Evolutionary conservation across 1,140 invertebrate genomes (phyloP).

Genomic region (roundworm (Caenorhabditis elegans)): WBcel235 BX284605.5:10722501-10723000

Average conservation of each 20-base stretch:
- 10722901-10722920: background rate
- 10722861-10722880: background rate
- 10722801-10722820: slow-evolving; percentile 29
- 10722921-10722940: background rate
- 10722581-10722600: background rate
- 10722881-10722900: background rate
- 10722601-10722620: background rate
- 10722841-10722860: slow-evolving; percentile 27
- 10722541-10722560: background rate
- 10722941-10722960: background rate
- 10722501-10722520: slow-evolving; percentile 12
- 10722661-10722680: background rate
- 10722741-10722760: slow-evolving; percentile 23
- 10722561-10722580: background rate
- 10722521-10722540: too few species aligned
- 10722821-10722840: slow-evolving; percentile 27
- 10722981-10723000: slow-evolving; percentile 9
- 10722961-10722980: background rate
- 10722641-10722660: background rate
- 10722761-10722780: slow-evolving; percentile 29
- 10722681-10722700: background rate
- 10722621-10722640: background rate
- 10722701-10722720: background rate
- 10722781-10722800: background rate
- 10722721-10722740: slow-evolving; percentile 25